Evolutionary conservation across 23 tunicate genomes (phyloP).

Genomic region (Oikopleura vanhoeffeni): DNA sequence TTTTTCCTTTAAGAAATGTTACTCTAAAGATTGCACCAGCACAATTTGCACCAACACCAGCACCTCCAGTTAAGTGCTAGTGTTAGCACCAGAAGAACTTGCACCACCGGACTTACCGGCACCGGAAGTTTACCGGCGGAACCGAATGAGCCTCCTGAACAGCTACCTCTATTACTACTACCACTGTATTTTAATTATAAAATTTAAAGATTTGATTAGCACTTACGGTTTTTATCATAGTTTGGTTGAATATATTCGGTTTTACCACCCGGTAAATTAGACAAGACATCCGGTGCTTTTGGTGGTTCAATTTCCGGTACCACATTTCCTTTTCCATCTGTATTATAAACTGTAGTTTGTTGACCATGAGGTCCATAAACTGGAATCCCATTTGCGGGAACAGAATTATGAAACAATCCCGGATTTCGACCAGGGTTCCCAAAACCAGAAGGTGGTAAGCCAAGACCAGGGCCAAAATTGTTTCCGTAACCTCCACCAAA

Average conservation of each 20-base stretch:
- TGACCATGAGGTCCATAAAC: background rate
- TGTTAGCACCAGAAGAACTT: too few species aligned
- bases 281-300: background rate
- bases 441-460: background rate
- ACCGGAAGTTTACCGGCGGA: too few species aligned
- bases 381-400: background rate
- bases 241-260: background rate
- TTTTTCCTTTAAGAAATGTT: too few species aligned
- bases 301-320: background rate
- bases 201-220: too few species aligned
- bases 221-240: background rate
- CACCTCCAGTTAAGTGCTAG: too few species aligned
- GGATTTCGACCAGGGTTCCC: background rate
- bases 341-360: background rate
- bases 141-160: too few species aligned
- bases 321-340: background rate
- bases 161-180: too few species aligned
- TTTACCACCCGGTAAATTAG: background rate
- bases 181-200: too few species aligned
- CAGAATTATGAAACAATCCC: background rate
- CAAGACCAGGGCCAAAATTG: background rate
- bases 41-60: too few species aligned
- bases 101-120: too few species aligned
- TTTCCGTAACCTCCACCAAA: too few species aligned
- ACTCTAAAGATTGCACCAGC: too few species aligned